Evolutionary conservation across 2,113 vertebrate species (phyloP).

Genomic region (Campylomormyrus tamandua): DNA sequence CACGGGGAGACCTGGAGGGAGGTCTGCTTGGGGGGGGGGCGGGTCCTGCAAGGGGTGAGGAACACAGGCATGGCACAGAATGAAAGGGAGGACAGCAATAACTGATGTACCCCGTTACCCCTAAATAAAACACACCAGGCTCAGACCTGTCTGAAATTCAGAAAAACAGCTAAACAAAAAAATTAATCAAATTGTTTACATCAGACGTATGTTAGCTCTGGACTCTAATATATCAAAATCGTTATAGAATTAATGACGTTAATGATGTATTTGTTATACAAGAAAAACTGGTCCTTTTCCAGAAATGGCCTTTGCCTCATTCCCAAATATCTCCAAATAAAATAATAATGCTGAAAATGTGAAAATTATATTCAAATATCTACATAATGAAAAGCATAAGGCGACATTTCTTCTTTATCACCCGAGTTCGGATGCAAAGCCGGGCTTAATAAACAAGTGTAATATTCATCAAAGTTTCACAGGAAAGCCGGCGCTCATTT

Average conservation of each 20-base stretch:
- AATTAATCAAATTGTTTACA: neutral
- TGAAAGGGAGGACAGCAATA: neutral
- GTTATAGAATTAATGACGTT: neutral
- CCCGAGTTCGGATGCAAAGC: neutral
- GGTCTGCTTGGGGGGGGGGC: neutral
- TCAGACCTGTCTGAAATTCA: neutral
- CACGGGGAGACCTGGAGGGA: neutral
- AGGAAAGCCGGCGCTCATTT: neutral
- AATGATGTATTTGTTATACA: neutral
- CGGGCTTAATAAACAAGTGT: neutral
- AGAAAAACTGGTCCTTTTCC: neutral
- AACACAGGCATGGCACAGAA: neutral
- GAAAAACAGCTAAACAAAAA: neutral
- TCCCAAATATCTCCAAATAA: slow-evolving; percentile 41
- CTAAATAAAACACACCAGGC: neutral
- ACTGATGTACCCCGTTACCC: neutral
- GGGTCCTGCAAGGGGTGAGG: neutral
- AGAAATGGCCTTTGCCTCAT: neutral
- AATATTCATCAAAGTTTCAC: slow-evolving; percentile 10
- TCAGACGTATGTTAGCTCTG: neutral
- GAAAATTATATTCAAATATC: neutral
- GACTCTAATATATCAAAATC: neutral
- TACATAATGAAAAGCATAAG: neutral
- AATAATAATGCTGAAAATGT: neutral
- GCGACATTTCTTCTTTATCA: neutral